phyloP scores from a whole-genome alignment of 2,888 invertebrate species.

The Nomada ferruginata region DNA sequence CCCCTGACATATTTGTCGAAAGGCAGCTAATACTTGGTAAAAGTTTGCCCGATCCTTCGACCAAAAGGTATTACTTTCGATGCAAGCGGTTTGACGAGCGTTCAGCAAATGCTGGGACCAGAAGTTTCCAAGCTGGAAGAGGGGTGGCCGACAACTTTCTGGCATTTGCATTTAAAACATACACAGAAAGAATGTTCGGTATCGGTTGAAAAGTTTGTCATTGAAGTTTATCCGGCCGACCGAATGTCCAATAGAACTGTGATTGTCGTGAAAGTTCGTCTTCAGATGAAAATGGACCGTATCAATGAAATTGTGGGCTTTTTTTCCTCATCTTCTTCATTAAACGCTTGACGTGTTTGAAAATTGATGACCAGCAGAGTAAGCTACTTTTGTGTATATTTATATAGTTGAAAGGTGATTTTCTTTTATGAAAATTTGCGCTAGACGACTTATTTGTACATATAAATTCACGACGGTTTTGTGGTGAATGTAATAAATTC shows the following conservation, averaged over 20 bases:
- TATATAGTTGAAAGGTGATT: no score
- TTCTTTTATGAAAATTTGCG: no score
- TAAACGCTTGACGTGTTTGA: not conserved
- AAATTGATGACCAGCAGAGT: not conserved
- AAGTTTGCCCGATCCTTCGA: slow-evolving; percentile 31
- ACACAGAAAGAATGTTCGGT: slow-evolving; percentile 51
- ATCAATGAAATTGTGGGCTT: not conserved
- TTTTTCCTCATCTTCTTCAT: not conserved
- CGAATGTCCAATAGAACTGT: not conserved
- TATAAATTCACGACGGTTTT: no score
- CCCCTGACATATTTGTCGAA: slow-evolving; percentile 49
- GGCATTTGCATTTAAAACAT: slow-evolving; percentile 52
- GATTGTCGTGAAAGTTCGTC: slow-evolving; percentile 17
- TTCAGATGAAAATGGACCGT: not conserved
- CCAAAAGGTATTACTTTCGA: slow-evolving; percentile 30
- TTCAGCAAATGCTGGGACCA: slow-evolving; percentile 41
- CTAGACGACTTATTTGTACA: not conserved
- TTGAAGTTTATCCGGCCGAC: slow-evolving; percentile 7
- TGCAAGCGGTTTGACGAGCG: slow-evolving; percentile 27
- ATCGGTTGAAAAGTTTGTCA: slow-evolving; percentile 43
- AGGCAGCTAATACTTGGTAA: slow-evolving; percentile 40
- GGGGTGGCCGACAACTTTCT: slow-evolving; percentile 37
- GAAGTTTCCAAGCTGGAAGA: not conserved
- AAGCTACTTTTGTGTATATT: not conserved
- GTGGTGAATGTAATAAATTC: no score